These are phyloP conservation scores for Xylocampa areola DNA, from an alignment of 2,888 invertebrate genomes.

Conservation along the genomic window DNA sequence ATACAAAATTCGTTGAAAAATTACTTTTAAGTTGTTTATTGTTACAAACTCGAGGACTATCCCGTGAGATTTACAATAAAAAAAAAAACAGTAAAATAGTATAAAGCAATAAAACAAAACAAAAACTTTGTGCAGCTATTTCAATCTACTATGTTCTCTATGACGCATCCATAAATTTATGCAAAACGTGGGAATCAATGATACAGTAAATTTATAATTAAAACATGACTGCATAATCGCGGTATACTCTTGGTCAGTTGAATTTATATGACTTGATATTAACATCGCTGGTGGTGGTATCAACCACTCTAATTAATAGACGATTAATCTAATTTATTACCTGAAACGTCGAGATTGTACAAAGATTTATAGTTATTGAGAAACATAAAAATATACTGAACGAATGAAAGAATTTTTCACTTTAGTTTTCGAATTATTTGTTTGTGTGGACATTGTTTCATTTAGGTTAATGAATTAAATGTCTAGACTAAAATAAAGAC, in stretches of 20 bases:
- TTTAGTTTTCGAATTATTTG: constrained; percentile 13
- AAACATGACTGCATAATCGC: not conserved
- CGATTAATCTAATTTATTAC: constrained; percentile 37
- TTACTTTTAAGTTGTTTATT: too few relatives aligned
- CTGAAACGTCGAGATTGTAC: constrained; percentile 8
- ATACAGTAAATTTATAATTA: not conserved
- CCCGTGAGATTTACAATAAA: too few relatives aligned
- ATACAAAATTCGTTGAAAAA: too few relatives aligned
- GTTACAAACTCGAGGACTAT: too few relatives aligned
- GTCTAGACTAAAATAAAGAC: too few relatives aligned
- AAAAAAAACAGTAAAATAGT: too few relatives aligned
- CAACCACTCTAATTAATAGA: constrained; percentile 25
- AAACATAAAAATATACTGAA: constrained; percentile 15
- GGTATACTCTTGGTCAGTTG: not conserved
- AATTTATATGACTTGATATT: constrained; percentile 10
- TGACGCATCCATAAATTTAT: too few relatives aligned
- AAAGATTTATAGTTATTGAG: constrained; percentile 28
- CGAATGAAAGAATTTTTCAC: not conserved
- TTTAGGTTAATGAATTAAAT: not conserved
- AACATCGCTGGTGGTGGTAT: constrained; percentile 9
- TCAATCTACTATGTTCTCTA: too few relatives aligned
- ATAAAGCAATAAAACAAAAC: too few relatives aligned
- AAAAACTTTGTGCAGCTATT: too few relatives aligned
- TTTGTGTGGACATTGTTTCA: not conserved
- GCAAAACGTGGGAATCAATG: not conserved